Percentiles rank a stretch among this genome's conserved stretches.
These are phyloP conservation scores for Bradynema listronoti DNA, from an alignment of 1,140 invertebrate genomes.

Conservation along the genomic window DNA sequence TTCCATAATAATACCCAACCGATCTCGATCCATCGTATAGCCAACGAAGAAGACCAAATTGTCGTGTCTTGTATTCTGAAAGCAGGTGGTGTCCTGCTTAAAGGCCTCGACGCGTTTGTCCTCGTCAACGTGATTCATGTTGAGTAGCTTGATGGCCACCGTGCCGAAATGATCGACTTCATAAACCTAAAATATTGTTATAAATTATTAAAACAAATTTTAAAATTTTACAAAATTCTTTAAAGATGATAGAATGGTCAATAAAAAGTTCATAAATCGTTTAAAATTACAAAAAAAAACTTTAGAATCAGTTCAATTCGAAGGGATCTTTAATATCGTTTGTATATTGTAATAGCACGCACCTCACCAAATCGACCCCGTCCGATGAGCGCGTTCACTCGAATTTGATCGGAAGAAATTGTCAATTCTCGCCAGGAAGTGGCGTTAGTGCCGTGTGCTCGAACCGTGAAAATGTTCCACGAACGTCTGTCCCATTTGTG, in stretches of 20 bases:
- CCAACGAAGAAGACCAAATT: constrained; percentile 98
- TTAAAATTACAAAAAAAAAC: too few relatives aligned
- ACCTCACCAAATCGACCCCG: constrained; percentile 53
- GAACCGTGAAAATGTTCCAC: constrained; percentile 54
- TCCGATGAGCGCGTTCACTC: constrained; percentile 44
- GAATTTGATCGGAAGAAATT: constrained; percentile 43
- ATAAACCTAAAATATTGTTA: constrained; percentile 33
- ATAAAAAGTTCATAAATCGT: constrained; percentile 17
- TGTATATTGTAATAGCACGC: constrained; percentile 5
- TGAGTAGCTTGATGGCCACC: constrained; percentile 93
- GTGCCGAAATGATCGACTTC: constrained; percentile 94
- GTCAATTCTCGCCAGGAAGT: constrained; percentile 48
- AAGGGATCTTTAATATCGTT: too few relatives aligned
- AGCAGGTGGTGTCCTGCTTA: constrained; percentile 82
- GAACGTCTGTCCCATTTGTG: constrained; percentile 49
- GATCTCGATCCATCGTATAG: constrained; percentile 92
- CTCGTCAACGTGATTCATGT: constrained; percentile 81
- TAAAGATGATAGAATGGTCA: too few relatives aligned
- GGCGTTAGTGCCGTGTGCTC: constrained; percentile 39
- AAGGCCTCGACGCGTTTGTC: constrained; percentile 85
- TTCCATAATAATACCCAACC: constrained; percentile 92
- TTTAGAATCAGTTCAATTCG: too few relatives aligned
- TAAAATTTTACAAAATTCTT: constrained; percentile 16
- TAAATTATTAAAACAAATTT: background rate
- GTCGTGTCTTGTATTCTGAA: constrained; percentile 93